Percentiles rank a stretch among this genome's conserved stretches.
These are phyloP conservation scores for Catharus minimus DNA, from an alignment of 2,113 vertebrate genomes.

Conservation along the genomic window DNA sequence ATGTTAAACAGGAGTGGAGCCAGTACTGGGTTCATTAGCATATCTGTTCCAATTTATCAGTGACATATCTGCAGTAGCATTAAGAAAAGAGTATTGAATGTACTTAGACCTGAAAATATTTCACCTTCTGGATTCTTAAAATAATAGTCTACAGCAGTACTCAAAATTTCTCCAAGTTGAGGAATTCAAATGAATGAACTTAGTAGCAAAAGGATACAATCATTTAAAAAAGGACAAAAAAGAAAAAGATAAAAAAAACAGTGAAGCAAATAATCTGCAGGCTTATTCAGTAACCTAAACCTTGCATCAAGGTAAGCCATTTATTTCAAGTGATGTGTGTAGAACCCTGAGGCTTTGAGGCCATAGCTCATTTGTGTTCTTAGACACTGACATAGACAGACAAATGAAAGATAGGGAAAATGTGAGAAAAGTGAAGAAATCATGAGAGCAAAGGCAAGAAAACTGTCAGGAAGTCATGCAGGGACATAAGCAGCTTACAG, in stretches of 20 bases:
- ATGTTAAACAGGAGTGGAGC: neutral
- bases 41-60: neutral
- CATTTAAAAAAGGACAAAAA: neutral
- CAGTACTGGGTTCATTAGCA: neutral
- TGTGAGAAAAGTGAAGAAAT: neutral
- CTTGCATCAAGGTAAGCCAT: neutral
- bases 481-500: neutral
- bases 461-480: neutral
- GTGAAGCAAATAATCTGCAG: neutral
- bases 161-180: neutral
- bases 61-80: neutral
- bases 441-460: neutral
- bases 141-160: neutral
- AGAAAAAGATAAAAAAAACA: neutral
- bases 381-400: neutral
- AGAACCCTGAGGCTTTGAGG: neutral
- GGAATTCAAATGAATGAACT: neutral
- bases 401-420: neutral
- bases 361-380: neutral
- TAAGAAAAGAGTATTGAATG: neutral
- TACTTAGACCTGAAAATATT: neutral
- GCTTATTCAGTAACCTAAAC: neutral
- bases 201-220: neutral
- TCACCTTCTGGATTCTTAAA: neutral
- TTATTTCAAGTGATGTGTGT: neutral